Base-by-base conservation (phyloP, 2,797 vertebrate species). In the Alosa sapidissima region DNA sequence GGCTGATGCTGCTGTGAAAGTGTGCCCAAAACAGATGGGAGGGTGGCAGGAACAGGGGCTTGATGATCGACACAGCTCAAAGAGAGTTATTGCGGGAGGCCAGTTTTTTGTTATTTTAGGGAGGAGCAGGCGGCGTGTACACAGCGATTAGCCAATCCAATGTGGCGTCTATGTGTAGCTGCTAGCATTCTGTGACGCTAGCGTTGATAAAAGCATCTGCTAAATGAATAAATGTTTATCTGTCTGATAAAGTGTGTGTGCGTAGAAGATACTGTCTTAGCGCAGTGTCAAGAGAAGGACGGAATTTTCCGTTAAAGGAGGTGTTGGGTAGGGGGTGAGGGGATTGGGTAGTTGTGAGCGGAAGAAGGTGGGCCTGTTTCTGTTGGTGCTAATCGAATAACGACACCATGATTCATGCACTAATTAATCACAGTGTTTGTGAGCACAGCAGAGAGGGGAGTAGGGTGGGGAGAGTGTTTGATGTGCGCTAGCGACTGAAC, bases 361-460 rank as follows among this genome's bases (percentile, higher is more conserved):
- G 60, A 83, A 89, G 90, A 90, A 84, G 87, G 88, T 86, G 91
- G 92, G 92, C 91, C 90, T 81, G 86, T 82, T 81, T 91, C 89
- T 88, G 88, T 91, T 87, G 89, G 48, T 88, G 89, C 89, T 92
- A 93, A 93, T 95, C 90, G 91, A 95, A 93, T 94, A 92, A 93
- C 85, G 28, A 86, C 86, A 89, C 92, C 88, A 89, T 91, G 93
- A 93, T 93, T 91, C 89, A 90, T 90, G 91, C 36, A 81, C 90
- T 93, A 94, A 94, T 95, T 94, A 93, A 94, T 95, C 94, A 93
- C 88, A 60, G 33, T 91, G 92, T 91, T 89, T 87, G 88, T 91
- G 92, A 91, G 92, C 88, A 8, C 88, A 81, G 88, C 89, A 88
- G 89, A 88, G 89, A 84, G 86, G 82, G 87, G 10, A 52, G 84